phyloP scores from a whole-genome alignment of 2,888 invertebrate species.

The Antitype chi region DNA sequence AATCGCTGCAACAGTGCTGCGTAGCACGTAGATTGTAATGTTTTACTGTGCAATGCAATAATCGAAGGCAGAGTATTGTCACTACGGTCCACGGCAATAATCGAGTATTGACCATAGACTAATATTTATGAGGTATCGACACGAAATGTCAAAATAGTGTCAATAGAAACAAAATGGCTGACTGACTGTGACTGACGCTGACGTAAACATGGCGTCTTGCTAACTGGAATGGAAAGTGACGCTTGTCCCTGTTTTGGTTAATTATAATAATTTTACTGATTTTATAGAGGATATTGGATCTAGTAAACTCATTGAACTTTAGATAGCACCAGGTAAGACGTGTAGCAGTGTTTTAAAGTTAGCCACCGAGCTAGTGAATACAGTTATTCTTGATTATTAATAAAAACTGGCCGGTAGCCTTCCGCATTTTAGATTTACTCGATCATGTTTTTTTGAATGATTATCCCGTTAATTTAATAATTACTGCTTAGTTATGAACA shows the following conservation, averaged over 20 bases:
- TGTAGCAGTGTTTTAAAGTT: constrained; percentile 7
- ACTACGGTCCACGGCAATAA: no score
- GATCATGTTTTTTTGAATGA: constrained; percentile 1
- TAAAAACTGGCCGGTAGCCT: constrained; percentile 39
- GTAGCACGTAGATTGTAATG: background rate
- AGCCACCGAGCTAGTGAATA: background rate
- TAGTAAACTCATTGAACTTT: constrained; percentile 10
- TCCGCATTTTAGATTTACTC: background rate
- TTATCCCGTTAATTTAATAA: background rate
- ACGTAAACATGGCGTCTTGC: constrained; percentile 63
- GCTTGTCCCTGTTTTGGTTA: constrained; percentile 46
- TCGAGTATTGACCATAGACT: no score
- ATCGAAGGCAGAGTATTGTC: no score
- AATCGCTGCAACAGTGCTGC: background rate
- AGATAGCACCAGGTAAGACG: constrained; percentile 49
- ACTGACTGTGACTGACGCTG: background rate
- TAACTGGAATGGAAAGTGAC: constrained; percentile 55
- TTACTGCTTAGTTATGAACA: background rate
- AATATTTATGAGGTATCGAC: no score
- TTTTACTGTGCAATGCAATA: background rate
- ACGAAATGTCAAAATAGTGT: constrained; percentile 43
- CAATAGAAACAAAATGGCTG: constrained; percentile 55
- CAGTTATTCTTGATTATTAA: background rate
- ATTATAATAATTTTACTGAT: constrained; percentile 43
- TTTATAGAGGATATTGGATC: constrained; percentile 55